Evolutionary conservation across 2,797 vertebrate genomes (phyloP), one percentile per base, ranked within the genome.

Genomic region (Sandelia bainsii): DNA sequence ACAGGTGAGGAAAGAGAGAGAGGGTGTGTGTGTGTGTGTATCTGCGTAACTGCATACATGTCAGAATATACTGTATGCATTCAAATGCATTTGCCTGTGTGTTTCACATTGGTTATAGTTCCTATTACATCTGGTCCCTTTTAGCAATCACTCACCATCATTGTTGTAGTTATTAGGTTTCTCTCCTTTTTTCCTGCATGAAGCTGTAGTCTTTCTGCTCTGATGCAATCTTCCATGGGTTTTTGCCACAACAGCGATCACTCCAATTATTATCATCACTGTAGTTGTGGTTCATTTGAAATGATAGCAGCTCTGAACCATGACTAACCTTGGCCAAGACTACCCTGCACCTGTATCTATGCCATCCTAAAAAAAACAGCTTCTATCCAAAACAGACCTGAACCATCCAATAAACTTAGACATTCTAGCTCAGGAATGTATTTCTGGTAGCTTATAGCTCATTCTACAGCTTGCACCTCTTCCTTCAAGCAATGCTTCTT

Each of bases 1-100:
- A 61, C 84, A 98, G 96, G 98, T 98, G 92, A 87, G 80, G 67
- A 75, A 52, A 34, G 1, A 34, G 32, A 8, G 32, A 34, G 39
- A 40, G 34, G 65, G 5, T 73, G 57, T 59, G 29, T 52, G 46
- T 63, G 60, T 59, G 39, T 59, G 46, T 54, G 37, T 51, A 40
- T 46, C 29, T 60, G 58, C 50, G 49, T 25, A 22, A 51, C 57
- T 59, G 59, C 39, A 66, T 75, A 61, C 56, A 61, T 85, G 75
- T 83, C 62, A 73, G 40, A 66, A 22, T 77, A 44, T 51, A 62
- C 73, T 34, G 9, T 9, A 34, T 34, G 69, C 72, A 83, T 66
- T 50, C 44, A 73, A 54, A 23, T 69, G 67, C 59, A 58, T 51
- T 61, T 59, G 46, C 62, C n/a, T 80, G 76, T 80, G 72, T 91